Base-by-base conservation (phyloP, 2,113 vertebrate species). In the Nematolebias whitei region DNA sequence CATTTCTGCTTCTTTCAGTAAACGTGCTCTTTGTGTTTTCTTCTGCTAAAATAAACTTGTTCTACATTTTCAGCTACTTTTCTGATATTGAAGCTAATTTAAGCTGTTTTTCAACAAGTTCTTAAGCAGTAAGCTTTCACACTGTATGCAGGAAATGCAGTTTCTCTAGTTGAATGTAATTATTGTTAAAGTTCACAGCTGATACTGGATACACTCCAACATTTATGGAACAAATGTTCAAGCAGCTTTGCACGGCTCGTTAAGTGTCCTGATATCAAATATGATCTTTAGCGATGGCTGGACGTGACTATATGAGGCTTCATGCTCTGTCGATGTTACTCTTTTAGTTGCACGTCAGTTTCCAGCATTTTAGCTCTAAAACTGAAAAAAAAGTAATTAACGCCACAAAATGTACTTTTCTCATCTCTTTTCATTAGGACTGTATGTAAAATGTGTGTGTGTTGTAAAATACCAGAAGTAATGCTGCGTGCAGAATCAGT, bases 101-200 rank as follows among this genome's bases (percentile, higher is more conserved):
- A n/a, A n/a, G n/a, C n/a, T n/a, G n/a, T n/a, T n/a, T n/a, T n/a
- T n/a, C n/a, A n/a, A n/a, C n/a, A n/a, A n/a, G n/a, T n/a, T n/a
- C n/a, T n/a, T n/a, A n/a, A n/a, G n/a, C n/a, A n/a, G n/a, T n/a
- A n/a, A n/a, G n/a, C n/a, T n/a, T n/a, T n/a, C n/a, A n/a, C n/a
- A n/a, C n/a, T n/a, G n/a, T n/a, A n/a, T n/a, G n/a, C n/a, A n/a
- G n/a, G n/a, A n/a, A n/a, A n/a, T n/a, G n/a, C n/a, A n/a, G n/a
- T n/a, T n/a, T n/a, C n/a, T n/a, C n/a, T n/a, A n/a, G n/a, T 78
- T 78, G 49, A 53, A 67, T 49, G 56, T 75, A 54, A 85, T 84
- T 79, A 73, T 76, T 71, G 56, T 80, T 71, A 45, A 68, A 78
- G 71, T 67, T 16, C 22, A 56, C n/a, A 32, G 67, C 64, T 78